Base-by-base conservation (phyloP, 2,888 invertebrate genomes). In the Uloborus plumipes region DNA sequence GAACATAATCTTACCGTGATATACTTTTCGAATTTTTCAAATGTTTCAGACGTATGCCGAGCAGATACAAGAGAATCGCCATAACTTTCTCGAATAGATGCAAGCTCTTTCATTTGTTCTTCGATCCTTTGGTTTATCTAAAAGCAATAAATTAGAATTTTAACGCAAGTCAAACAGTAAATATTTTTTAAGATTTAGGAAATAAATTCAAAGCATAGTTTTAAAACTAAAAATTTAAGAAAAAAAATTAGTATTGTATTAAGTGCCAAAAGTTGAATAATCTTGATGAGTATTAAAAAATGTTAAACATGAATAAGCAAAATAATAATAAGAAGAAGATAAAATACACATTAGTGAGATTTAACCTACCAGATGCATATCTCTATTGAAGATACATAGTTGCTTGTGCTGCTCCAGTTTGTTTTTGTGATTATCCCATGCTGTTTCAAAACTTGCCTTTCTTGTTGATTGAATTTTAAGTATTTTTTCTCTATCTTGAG, bases 11-110 rank as follows among this genome's bases (percentile, higher is more conserved):
- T 66, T 61, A 94, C 94, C 91, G 93, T 92, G 85, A 94, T 92
- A 72, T 94, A 94, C 88, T 92, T 92, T 89, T 95, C 94, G 88
- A 95, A 94, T 87, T 93, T 92, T 84, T 91, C 91, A 88, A 94
- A 95, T 50, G 93, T 92, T 85, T 92, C 89, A 9, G 93, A 93
- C 62, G 93, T 93, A 72, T 93, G 92, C 88, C 92, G 92, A 11
- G 94, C 93, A 53, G 93, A 92, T 11, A 92, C 91, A 85, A 93
- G 89, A 85, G 93, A 94, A 87, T 94, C 94, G 49, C 94, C 93
- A 88, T 92, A 93, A 89, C 93, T 92, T 75, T 92, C 93, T 87
- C 92, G 91, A 86, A 93, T 91, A 78, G 91, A 91, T 84, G 90
- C 89, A 86, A 94, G 89, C 87, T 94, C 93, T 70, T 90, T 89